Conservation (phyloP, 2,797 vertebrate species). For the Erpetoichthys calabaricus region DNA sequence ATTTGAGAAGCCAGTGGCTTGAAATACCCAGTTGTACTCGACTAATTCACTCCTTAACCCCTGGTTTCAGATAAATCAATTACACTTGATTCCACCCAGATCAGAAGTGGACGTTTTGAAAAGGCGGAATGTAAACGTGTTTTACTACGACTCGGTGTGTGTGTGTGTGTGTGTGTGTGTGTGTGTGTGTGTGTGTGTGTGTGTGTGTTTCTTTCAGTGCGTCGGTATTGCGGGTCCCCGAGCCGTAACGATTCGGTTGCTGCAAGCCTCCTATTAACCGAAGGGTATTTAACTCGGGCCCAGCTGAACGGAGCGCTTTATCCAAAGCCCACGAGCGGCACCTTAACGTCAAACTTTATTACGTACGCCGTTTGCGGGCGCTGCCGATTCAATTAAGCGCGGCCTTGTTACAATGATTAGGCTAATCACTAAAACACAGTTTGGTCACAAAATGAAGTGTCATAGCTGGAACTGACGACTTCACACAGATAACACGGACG, state of each 20-base stretch:
- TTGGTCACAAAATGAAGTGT: too few relatives aligned
- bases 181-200: conserved; percentile 27
- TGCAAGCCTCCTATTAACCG: too few relatives aligned
- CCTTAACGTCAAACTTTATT: background rate
- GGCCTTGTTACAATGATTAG: too few relatives aligned
- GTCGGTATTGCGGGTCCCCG: too few relatives aligned
- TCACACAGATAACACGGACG: too few relatives aligned
- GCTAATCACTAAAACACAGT: too few relatives aligned
- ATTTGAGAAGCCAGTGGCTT: conserved; percentile 81
- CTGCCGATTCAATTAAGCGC: background rate
- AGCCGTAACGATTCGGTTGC: too few relatives aligned
- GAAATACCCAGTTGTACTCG: conserved; percentile 86
- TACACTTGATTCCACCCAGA: conserved; percentile 80
- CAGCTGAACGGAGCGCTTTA: too few relatives aligned
- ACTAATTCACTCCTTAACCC: conserved; percentile 87
- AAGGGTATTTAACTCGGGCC: too few relatives aligned
- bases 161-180: conserved; percentile 51
- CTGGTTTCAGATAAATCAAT: conserved; percentile 86
- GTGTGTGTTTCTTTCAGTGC: too few relatives aligned
- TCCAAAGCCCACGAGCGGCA: too few relatives aligned
- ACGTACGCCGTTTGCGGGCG: background rate
- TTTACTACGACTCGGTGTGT: conserved; percentile 15
- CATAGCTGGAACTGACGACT: too few relatives aligned
- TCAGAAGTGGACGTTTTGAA: conserved; percentile 65
- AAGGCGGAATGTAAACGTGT: conserved; percentile 2